A percentile compares a stretch with the other conserved stretches of the same genome.
Evolutionary conservation across 1,140 invertebrate species (phyloP).

Genomic region (Tetragnatha versicolor): DNA sequence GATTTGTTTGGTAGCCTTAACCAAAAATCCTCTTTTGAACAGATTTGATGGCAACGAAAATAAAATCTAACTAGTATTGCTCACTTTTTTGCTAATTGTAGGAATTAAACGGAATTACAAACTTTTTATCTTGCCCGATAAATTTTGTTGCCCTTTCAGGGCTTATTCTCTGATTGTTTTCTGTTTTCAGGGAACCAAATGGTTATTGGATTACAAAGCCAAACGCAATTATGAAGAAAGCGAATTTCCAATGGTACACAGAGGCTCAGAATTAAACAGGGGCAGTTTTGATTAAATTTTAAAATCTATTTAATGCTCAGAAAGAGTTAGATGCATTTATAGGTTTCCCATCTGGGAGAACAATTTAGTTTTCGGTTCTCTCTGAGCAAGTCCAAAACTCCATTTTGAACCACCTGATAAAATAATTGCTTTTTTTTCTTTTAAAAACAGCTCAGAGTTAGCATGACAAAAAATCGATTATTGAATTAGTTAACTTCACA

Average conservation of each 20-base stretch:
- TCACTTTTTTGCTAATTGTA: too few species aligned
- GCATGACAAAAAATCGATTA: not conserved
- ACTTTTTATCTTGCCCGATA: not conserved
- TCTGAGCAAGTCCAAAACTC: not conserved
- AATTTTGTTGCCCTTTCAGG: not conserved
- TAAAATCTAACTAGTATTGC: too few species aligned
- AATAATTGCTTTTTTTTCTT: slow-evolving; percentile 9
- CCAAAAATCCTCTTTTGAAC: too few species aligned
- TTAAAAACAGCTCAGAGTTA: not conserved
- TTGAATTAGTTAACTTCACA: not conserved
- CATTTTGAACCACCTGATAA: slow-evolving; percentile 10
- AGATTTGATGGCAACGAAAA: too few species aligned
- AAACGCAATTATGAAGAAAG: slow-evolving; percentile 19
- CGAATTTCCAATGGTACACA: not conserved
- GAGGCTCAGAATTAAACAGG: not conserved
- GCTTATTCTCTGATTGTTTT: not conserved
- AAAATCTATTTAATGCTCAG: slow-evolving; percentile 7
- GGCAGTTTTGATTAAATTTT: slow-evolving; percentile 3
- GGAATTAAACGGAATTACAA: not conserved
- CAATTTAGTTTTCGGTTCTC: slow-evolving; percentile 6
- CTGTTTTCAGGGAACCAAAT: not conserved
- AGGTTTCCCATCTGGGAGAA: not conserved
- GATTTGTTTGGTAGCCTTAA: too few species aligned
- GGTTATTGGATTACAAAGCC: slow-evolving; percentile 17
- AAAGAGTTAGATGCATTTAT: not conserved